phyloP scores from a whole-genome alignment of 2,888 invertebrate genomes.

The Nezara viridula region DNA sequence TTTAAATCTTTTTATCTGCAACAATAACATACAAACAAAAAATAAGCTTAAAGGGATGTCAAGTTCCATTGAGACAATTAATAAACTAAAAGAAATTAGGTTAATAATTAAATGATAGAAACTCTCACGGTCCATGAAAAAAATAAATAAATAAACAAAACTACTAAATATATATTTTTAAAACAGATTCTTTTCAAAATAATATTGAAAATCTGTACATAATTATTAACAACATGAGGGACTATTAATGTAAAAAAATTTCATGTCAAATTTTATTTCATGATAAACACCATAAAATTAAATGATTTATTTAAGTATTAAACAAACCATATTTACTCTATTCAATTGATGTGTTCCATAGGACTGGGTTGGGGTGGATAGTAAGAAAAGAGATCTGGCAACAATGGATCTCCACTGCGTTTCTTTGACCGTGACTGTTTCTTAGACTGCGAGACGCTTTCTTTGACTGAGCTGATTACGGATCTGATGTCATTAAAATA shows the following conservation, averaged over 20 bases:
- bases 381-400: slow-evolving; percentile 46
- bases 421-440: slow-evolving; percentile 46
- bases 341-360: slow-evolving; percentile 49
- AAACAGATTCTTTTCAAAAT: slow-evolving; percentile 29
- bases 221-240: slow-evolving; percentile 7
- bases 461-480: slow-evolving; percentile 47
- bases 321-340: slow-evolving; percentile 49
- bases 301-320: slow-evolving; percentile 38
- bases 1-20: neutral
- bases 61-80: neutral
- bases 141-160: neutral
- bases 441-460: slow-evolving; percentile 45
- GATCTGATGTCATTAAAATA: slow-evolving; percentile 46
- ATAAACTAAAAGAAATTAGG: neutral
- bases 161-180: neutral
- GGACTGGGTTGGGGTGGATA: slow-evolving; percentile 49
- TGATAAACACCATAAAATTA: slow-evolving; percentile 25
- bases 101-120: neutral
- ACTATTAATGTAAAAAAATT: neutral
- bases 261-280: slow-evolving; percentile 46
- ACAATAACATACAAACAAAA: neutral
- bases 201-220: neutral
- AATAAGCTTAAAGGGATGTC: neutral
- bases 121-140: slow-evolving; percentile 31
- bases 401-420: slow-evolving; percentile 45